These are phyloP conservation scores for Erebia aethiops DNA, from an alignment of 2,888 invertebrate genomes.

Conservation along the genomic window DNA sequence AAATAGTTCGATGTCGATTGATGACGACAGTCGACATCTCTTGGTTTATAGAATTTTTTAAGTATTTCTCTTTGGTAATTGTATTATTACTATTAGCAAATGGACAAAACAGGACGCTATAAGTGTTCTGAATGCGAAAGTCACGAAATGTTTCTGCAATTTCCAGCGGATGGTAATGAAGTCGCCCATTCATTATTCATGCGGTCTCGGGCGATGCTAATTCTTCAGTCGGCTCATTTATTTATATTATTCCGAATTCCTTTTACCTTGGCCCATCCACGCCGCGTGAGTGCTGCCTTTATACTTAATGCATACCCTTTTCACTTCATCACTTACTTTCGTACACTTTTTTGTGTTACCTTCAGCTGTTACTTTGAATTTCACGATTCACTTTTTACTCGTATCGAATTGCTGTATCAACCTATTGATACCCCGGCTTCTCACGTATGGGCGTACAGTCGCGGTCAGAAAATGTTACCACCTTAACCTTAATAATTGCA, in stretches of 20 bases:
- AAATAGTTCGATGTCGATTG: no score
- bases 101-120: background rate
- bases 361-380: background rate
- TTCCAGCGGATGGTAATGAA: conserved; percentile 43
- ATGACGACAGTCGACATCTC: no score
- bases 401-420: no score
- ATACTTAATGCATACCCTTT: conserved; percentile 22
- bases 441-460: no score
- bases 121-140: conserved; percentile 9
- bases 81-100: background rate
- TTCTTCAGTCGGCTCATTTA: conserved; percentile 39
- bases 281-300: conserved; percentile 18
- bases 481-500: no score
- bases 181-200: conserved; percentile 43
- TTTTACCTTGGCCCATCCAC: conserved; percentile 34
- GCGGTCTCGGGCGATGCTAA: conserved; percentile 39
- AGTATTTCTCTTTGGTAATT: no score
- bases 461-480: no score
- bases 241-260: conserved; percentile 40
- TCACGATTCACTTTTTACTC: no score
- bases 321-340: background rate
- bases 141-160: conserved; percentile 38
- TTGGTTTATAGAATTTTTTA: no score
- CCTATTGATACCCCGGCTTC: no score
- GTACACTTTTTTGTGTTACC: background rate